Evolutionary conservation across 2,797 vertebrate species (phyloP).

Genomic region (Coregonus suidteri): DNA sequence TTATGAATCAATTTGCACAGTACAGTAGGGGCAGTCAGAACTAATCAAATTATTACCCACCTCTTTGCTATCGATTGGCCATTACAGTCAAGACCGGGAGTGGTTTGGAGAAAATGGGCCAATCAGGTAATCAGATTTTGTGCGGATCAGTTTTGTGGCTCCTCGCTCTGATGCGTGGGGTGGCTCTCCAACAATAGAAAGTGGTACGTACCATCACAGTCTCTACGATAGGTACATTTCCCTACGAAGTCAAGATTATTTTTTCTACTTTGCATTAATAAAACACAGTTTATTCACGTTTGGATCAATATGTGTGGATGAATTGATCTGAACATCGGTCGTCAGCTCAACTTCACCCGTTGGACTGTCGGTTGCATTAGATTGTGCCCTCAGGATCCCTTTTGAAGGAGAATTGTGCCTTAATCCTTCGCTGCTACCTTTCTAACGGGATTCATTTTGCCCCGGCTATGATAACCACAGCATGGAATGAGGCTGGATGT

Average conservation of each 20-base stretch:
- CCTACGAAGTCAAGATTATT: background rate
- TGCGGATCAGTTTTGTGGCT: slow-evolving; percentile 32
- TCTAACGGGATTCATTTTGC: slow-evolving; percentile 64
- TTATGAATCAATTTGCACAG: background rate
- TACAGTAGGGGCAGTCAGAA: background rate
- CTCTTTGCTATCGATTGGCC: slow-evolving; percentile 45
- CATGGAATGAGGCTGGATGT: slow-evolving; percentile 71
- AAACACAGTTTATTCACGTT: background rate
- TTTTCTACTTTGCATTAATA: background rate
- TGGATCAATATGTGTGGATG: background rate
- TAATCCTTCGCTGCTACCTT: slow-evolving; percentile 66
- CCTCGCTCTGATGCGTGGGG: slow-evolving; percentile 51
- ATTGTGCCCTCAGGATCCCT: slow-evolving; percentile 45
- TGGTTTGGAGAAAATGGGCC: slow-evolving; percentile 31
- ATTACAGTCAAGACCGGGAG: slow-evolving; percentile 26
- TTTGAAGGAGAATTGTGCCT: slow-evolving; percentile 52
- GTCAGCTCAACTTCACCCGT: background rate
- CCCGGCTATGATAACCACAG: slow-evolving; percentile 50
- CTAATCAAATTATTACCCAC: background rate
- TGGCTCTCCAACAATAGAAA: slow-evolving; percentile 74
- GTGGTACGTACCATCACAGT: slow-evolving; percentile 74
- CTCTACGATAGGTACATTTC: slow-evolving; percentile 45
- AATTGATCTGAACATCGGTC: background rate
- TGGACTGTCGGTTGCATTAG: slow-evolving; percentile 9
- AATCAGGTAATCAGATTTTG: slow-evolving; percentile 48